phyloP scores from a whole-genome alignment of 1,140 invertebrate species.

The Triops longicaudatus region DNA sequence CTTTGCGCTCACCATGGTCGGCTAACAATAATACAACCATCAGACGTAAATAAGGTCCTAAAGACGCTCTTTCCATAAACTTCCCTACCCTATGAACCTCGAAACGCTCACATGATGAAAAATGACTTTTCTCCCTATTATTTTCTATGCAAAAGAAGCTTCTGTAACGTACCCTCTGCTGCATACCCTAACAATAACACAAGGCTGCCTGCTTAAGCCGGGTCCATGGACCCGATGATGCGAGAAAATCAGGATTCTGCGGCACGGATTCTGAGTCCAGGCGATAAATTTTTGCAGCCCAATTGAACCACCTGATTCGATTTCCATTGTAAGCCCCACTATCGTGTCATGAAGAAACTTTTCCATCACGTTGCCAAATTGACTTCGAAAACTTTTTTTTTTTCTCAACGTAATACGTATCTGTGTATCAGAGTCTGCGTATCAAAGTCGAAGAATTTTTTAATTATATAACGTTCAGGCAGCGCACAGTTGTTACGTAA shows the following conservation, averaged over 20 bases:
- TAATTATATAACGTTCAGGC: no score
- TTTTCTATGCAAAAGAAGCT: not conserved
- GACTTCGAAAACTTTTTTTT: no score
- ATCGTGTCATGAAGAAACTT: no score
- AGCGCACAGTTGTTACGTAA: no score
- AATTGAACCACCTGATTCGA: not conserved
- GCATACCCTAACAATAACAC: not conserved
- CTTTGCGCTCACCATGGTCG: not conserved
- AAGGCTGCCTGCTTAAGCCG: not conserved
- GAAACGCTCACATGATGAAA: not conserved
- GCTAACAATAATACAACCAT: not conserved
- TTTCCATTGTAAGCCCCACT: no score
- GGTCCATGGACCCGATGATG: not conserved
- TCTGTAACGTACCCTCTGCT: not conserved
- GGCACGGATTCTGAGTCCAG: not conserved
- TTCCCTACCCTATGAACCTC: not conserved
- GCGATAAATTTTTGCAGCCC: not conserved
- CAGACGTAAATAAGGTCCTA: not conserved
- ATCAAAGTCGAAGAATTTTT: no score
- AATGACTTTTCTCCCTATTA: not conserved
- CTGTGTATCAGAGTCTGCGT: no score
- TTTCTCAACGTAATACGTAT: no score
- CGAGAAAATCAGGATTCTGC: not conserved
- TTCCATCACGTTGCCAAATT: no score
- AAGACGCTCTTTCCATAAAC: slow-evolving; percentile 1